A percentile compares a stretch with the other conserved stretches of the same genome.
phyloP scores from a whole-genome alignment of 2,888 invertebrate genomes.

The Tenthredo scrophulariae region DNA sequence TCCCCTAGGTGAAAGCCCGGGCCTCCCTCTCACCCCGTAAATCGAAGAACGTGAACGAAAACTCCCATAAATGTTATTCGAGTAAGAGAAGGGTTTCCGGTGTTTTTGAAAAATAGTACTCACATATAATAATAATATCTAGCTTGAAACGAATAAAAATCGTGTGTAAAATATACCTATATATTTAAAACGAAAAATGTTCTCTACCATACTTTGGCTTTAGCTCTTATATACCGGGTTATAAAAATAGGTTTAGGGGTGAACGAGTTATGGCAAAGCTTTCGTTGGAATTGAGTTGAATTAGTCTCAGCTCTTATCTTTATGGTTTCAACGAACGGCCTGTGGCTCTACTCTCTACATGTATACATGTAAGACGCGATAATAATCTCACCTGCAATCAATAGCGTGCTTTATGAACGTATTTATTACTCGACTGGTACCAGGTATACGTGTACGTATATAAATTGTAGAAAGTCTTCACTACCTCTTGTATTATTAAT shows the following conservation, averaged over 20 bases:
- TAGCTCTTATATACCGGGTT: neutral
- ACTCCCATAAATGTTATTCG: neutral
- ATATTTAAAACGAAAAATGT: too few species aligned
- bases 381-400: constrained; percentile 35
- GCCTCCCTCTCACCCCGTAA: neutral
- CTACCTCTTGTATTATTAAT: too few species aligned
- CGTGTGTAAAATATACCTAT: too few species aligned
- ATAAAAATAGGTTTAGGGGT: constrained; percentile 36
- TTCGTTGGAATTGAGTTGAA: constrained; percentile 48
- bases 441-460: neutral
- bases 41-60: neutral
- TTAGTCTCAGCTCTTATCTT: constrained; percentile 47
- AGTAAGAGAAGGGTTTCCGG: neutral
- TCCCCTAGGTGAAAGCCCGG: neutral
- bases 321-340: constrained; percentile 43
- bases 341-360: neutral
- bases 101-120: neutral
- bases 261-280: constrained; percentile 49
- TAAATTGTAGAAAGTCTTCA: neutral
- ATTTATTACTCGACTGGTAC: constrained; percentile 13
- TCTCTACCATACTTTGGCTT: too few species aligned
- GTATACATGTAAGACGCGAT: constrained; percentile 18
- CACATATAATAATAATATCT: too few species aligned
- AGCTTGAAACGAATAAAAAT: too few species aligned
- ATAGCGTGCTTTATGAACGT: constrained; percentile 30